These are phyloP conservation scores for Pseudorasbora parva DNA, from an alignment of 2,113 vertebrate genomes.

Conservation along the genomic window DNA sequence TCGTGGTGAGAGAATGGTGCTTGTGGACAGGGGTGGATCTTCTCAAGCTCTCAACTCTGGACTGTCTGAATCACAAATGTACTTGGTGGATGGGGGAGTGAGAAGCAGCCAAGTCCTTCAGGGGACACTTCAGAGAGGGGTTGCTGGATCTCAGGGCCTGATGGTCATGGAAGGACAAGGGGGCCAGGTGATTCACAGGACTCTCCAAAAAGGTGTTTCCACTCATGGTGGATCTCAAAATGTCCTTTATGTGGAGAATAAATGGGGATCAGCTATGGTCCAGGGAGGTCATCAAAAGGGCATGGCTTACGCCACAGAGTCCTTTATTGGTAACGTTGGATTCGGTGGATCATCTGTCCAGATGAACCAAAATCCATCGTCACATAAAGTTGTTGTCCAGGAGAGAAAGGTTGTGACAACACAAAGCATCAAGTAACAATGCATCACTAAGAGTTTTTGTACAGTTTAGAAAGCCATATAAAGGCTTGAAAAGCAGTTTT, in stretches of 20 bases:
- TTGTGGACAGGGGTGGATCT: constrained; percentile 53
- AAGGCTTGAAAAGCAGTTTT: neutral
- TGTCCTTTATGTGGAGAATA: constrained; percentile 22
- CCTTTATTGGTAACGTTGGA: constrained; percentile 29
- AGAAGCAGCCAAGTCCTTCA: constrained; percentile 54
- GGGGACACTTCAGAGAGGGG: constrained; percentile 54
- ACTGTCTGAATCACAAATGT: constrained; percentile 66
- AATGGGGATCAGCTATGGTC: constrained; percentile 49
- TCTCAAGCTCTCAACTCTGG: constrained; percentile 36
- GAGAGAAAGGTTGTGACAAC: constrained; percentile 57
- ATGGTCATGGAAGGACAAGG: constrained; percentile 60
- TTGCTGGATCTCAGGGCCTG: constrained; percentile 61
- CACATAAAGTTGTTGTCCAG: constrained; percentile 45
- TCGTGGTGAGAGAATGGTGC: constrained; percentile 53
- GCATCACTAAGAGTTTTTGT: neutral
- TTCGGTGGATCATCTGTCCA: neutral
- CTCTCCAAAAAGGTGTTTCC: constrained; percentile 36
- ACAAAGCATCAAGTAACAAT: constrained; percentile 18
- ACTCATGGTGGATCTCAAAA: constrained; percentile 50
- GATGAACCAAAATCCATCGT: neutral
- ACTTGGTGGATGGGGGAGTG: constrained; percentile 63
- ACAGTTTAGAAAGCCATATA: neutral
- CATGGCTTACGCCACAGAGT: constrained; percentile 5
- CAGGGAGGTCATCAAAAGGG: constrained; percentile 34
- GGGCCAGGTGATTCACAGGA: neutral